Percentiles rank a stretch among this genome's conserved stretches.
Evolutionary conservation across 2,113 vertebrate genomes (phyloP).

Genomic region (Anser cygnoides): DNA sequence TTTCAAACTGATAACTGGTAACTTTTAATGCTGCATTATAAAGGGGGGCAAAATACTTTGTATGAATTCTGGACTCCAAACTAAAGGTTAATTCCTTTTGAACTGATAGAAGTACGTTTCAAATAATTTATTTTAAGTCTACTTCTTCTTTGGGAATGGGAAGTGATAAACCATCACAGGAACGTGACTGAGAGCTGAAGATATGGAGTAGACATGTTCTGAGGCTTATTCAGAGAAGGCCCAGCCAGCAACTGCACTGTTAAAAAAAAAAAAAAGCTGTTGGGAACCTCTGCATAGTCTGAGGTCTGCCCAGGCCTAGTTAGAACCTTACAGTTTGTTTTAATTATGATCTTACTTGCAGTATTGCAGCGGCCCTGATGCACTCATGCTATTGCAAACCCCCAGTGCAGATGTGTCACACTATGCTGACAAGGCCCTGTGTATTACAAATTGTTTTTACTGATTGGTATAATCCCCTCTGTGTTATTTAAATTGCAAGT

Average conservation of each 20-base stretch:
- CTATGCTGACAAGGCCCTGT: not conserved
- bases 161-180: not conserved
- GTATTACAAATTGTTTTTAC: not conserved
- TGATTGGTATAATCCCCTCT: not conserved
- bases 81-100: not conserved
- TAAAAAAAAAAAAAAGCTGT: not conserved
- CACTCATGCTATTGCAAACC: not conserved
- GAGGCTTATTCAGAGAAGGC: not conserved
- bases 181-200: not conserved
- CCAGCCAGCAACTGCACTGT: not conserved
- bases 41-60: not conserved
- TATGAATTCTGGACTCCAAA: not conserved
- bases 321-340: not conserved
- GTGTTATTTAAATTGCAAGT: not conserved
- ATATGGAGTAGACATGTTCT: not conserved
- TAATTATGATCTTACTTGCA: not conserved
- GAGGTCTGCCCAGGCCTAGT: not conserved
- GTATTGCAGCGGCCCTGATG: not conserved
- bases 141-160: not conserved
- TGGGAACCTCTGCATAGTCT: not conserved
- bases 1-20: not conserved
- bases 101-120: not conserved
- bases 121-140: not conserved
- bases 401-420: not conserved
- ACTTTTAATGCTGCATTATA: not conserved